Percentiles rank a stretch among this genome's conserved stretches.
phyloP scores from a whole-genome alignment of 1,140 invertebrate genomes.

The Stenopsyche tienmushanensis region DNA sequence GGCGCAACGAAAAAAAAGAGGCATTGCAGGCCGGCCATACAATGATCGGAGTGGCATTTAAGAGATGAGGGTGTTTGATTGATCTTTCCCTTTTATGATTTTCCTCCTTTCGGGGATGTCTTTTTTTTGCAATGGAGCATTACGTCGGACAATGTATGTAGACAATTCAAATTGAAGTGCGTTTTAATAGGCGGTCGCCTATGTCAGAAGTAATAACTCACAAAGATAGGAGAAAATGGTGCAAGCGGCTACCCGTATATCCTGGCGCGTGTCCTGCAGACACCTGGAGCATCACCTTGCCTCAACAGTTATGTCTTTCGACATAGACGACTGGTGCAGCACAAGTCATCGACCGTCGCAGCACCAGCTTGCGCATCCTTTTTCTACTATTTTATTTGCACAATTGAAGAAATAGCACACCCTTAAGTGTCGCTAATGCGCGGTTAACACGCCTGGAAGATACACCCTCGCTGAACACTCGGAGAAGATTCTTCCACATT shows the following conservation, averaged over 20 bases:
- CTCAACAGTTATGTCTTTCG: constrained; percentile 12
- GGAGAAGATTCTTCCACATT: too few relatives aligned
- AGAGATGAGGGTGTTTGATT: too few relatives aligned
- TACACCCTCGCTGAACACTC: too few relatives aligned
- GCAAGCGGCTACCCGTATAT: constrained; percentile 29
- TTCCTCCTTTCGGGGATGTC: too few relatives aligned
- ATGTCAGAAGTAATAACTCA: neutral
- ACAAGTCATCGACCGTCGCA: constrained; percentile 18
- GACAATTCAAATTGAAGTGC: too few relatives aligned
- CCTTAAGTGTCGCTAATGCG: too few relatives aligned
- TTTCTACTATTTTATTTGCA: neutral
- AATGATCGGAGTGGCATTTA: neutral
- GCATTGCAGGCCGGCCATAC: neutral
- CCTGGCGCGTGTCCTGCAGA: constrained; percentile 25
- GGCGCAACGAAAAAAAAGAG: too few relatives aligned
- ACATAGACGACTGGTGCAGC: too few relatives aligned
- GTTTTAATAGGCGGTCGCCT: neutral
- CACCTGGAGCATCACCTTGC: constrained; percentile 26
- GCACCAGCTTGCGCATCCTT: constrained; percentile 11
- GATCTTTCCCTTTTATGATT: too few relatives aligned
- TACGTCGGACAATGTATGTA: too few relatives aligned
- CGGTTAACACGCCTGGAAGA: too few relatives aligned
- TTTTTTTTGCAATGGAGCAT: too few relatives aligned
- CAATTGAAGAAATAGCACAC: neutral
- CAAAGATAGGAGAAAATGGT: constrained; percentile 11